Percentiles rank a stretch among this genome's conserved stretches.
phyloP scores from a whole-genome alignment of 2,797 vertebrate genomes.

The Chelon labrosus region DNA sequence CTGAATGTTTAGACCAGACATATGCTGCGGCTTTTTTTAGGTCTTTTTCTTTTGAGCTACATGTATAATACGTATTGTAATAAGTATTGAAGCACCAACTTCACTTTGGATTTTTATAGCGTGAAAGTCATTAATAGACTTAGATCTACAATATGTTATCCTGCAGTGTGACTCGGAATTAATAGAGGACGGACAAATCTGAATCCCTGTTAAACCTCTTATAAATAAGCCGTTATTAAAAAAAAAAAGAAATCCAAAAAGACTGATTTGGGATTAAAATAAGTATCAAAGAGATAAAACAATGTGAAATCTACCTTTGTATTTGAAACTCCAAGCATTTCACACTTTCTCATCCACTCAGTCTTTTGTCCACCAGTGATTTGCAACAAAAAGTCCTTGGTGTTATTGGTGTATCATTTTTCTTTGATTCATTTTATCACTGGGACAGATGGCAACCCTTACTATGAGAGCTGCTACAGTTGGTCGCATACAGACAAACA shows the following conservation, averaged over 20 bases:
- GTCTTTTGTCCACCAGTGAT: slow-evolving; percentile 10
- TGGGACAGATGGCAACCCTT: slow-evolving; percentile 44
- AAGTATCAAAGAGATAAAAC: neutral
- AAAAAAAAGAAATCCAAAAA: neutral
- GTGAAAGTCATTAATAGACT: neutral
- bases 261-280: neutral
- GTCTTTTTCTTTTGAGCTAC: too few species aligned
- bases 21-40: too few species aligned
- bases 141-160: neutral
- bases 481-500: slow-evolving; percentile 41
- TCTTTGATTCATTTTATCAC: slow-evolving; percentile 57
- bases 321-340: neutral
- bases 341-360: neutral
- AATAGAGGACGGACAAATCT: neutral
- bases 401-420: slow-evolving; percentile 33
- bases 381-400: slow-evolving; percentile 30
- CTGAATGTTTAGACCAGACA: too few species aligned
- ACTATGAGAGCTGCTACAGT: slow-evolving; percentile 49
- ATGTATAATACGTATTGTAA: too few species aligned
- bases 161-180: neutral
- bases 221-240: neutral
- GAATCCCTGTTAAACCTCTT: slow-evolving; percentile 6
- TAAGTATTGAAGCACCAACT: neutral
- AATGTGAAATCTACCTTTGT: neutral
- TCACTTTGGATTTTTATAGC: neutral